Evolutionary conservation across 2,888 invertebrate species (phyloP).

Genomic region (Troides helena): DNA sequence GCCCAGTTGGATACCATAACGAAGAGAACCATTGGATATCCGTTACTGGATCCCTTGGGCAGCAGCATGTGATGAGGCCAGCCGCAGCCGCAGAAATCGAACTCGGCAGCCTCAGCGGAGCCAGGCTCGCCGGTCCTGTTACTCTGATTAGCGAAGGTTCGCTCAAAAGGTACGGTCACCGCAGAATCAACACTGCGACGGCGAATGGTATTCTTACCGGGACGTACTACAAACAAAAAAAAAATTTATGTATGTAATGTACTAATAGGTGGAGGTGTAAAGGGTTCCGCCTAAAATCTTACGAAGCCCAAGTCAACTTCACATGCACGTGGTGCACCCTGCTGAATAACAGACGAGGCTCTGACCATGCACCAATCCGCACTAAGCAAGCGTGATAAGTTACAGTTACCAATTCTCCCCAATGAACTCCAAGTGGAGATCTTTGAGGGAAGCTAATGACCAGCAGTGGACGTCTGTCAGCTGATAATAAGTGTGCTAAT

Average conservation of each 20-base stretch:
- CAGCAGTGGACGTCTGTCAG: no score
- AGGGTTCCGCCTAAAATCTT: no score
- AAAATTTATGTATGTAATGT: neutral
- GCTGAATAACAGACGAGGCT: no score
- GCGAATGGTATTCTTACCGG: conserved; percentile 84
- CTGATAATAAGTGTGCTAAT: no score
- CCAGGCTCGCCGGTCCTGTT: conserved; percentile 80
- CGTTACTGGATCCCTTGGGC: conserved; percentile 85
- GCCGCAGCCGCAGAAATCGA: conserved; percentile 93
- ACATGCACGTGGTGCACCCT: no score
- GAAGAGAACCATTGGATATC: conserved; percentile 85
- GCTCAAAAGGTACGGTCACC: conserved; percentile 90
- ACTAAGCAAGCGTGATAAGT: no score
- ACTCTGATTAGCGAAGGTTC: conserved; percentile 86
- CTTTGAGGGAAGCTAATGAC: no score
- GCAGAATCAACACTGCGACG: conserved; percentile 86
- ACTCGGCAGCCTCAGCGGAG: conserved; percentile 74
- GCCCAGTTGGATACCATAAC: conserved; percentile 88
- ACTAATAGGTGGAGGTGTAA: no score
- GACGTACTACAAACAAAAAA: conserved; percentile 73
- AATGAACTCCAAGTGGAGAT: no score
- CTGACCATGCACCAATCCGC: no score
- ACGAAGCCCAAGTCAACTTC: no score
- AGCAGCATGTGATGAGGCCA: conserved; percentile 92
- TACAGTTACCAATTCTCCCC: no score